A percentile compares a stretch with the other conserved stretches of the same genome.
phyloP scores from a whole-genome alignment of 2,888 invertebrate genomes.

The Helicoverpa assulta region DNA sequence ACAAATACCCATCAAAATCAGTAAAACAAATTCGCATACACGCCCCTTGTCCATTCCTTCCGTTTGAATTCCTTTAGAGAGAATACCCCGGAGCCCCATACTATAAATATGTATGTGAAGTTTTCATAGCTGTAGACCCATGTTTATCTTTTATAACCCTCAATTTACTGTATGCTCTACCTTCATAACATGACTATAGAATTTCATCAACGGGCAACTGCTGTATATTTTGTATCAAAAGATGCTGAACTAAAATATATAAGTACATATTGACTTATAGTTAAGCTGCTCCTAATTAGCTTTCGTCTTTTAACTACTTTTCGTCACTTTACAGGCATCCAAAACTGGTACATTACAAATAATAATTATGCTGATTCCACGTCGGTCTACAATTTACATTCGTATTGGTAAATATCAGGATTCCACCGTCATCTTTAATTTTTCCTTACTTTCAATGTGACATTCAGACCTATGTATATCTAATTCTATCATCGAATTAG shows the following conservation, averaged over 20 bases:
- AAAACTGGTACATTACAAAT: no score
- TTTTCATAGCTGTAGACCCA: slow-evolving; percentile 39
- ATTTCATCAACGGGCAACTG: slow-evolving; percentile 6
- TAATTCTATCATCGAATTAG: no score
- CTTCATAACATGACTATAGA: slow-evolving; percentile 17
- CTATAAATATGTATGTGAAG: slow-evolving; percentile 31
- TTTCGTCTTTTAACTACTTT: no score
- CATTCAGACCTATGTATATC: no score
- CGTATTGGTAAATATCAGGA: no score
- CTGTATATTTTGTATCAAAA: slow-evolving; percentile 5
- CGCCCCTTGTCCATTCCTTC: slow-evolving; percentile 30
- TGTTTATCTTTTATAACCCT: slow-evolving; percentile 32
- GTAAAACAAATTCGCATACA: slow-evolving; percentile 29
- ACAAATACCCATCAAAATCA: slow-evolving; percentile 12
- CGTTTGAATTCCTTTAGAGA: slow-evolving; percentile 26
- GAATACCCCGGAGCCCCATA: slow-evolving; percentile 19
- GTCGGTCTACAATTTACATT: no score
- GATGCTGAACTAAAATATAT: background rate
- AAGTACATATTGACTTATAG: background rate
- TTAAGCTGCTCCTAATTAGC: no score
- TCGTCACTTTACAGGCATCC: no score
- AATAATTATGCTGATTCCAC: no score
- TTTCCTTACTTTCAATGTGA: no score
- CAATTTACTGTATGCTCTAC: slow-evolving; percentile 25
- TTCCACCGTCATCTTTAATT: no score